Conservation (phyloP, 1,140 invertebrate species). For the Drosophila lacteicornis region DNA sequence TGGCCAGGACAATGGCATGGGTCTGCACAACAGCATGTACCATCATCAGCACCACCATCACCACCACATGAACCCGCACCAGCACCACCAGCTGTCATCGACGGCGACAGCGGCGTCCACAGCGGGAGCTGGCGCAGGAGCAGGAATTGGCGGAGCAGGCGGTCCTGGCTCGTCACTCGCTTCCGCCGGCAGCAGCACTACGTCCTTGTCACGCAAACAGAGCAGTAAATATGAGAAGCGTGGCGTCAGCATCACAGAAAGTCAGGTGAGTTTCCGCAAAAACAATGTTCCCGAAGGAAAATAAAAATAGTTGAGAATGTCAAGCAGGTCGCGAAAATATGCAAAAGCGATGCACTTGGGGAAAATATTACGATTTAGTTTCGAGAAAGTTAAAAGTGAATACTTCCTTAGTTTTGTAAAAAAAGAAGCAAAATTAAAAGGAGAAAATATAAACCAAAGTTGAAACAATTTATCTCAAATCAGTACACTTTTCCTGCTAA, state of each 20-base stretch:
- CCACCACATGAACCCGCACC: conserved; percentile 53
- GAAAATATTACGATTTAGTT: not conserved
- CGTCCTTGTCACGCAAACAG: conserved; percentile 78
- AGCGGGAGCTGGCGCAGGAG: conserved; percentile 5
- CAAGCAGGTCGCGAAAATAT: conserved; percentile 1
- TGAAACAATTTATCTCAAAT: too few relatives aligned
- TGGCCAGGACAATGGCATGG: conserved; percentile 68
- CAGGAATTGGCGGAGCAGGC: conserved; percentile 8
- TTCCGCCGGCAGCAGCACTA: conserved; percentile 61
- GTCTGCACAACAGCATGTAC: conserved; percentile 82
- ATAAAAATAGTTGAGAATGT: conserved; percentile 1
- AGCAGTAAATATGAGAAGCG: conserved; percentile 85
- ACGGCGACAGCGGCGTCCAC: conserved; percentile 24
- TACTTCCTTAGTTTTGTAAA: too few relatives aligned
- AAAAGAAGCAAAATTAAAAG: too few relatives aligned
- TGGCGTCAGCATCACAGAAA: conserved; percentile 80
- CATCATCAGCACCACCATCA: conserved; percentile 72
- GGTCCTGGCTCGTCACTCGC: conserved; percentile 49
- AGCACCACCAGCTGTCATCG: conserved; percentile 56
- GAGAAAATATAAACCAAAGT: too few relatives aligned
- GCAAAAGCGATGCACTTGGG: not conserved
- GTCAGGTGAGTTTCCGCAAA: conserved; percentile 72
- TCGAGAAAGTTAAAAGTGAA: too few relatives aligned
- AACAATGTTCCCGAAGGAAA: conserved; percentile 17
- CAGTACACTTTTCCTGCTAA: too few relatives aligned